Evolutionary conservation across 2,797 vertebrate species (phyloP), one percentile per base, ranked within the genome.

Genomic region (Phoxinus dragarum): DNA sequence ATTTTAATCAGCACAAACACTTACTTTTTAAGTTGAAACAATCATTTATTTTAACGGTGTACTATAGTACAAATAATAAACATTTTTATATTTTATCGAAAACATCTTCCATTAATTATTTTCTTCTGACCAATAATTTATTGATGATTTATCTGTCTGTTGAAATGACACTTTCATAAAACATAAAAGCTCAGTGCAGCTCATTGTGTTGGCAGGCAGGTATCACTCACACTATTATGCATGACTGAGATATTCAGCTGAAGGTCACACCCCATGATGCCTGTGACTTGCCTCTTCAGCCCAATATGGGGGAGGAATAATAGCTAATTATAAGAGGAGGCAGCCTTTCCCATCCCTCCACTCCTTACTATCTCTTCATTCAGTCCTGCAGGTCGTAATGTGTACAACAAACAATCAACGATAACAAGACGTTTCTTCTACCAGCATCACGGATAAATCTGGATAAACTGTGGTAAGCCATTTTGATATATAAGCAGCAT

Each of bases 291-390:
- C 89, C 91, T 93, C 88, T 90, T 73, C 90, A 94, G 92, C 93
- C 90, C 91, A 88, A 92, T 91, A 92, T 91, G 93, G 93, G 94
- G 94, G 92, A 90, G 93, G 96, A 95, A 90, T 95, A 94, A 75
- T 86, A 90, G 80, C 93, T 96, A 91, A 93, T 96, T 94, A 96
- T 81, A 89, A 93, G 90, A 95, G 96, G 93, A 96, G 96, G 88
- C 91, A 95, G 91, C 94, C 93, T 72, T 90, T 92, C 92, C 90
- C 42, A 86, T 87, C 78, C 89, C 92, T 92, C 88, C 86, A 89
- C 81, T 88, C 89, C 89, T 91, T 91, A 89, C 91, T 84, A 86
- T 91, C 90, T 83, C 87, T 82, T 85, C 76, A 87, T 81, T 86
- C 79, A 74, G 61, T 88, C 81, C 76, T 82, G 84, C 75, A 84